Evolutionary conservation across 1,140 invertebrate genomes (phyloP).

Genomic region (Odontomachus brunneus): DNA sequence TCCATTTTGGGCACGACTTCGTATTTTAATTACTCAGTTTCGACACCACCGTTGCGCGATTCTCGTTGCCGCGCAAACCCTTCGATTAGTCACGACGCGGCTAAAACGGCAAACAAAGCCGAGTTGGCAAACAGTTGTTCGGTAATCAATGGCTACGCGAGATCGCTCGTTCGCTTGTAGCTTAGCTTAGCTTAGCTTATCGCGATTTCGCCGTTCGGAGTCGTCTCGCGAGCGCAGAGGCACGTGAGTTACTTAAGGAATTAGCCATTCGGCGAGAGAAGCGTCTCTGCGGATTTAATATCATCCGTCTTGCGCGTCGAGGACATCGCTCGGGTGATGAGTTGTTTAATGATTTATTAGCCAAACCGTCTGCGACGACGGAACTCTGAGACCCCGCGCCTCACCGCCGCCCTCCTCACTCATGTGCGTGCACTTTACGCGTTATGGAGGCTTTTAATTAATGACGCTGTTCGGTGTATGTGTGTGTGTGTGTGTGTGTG

Average conservation of each 20-base stretch:
- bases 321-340: conserved; percentile 32
- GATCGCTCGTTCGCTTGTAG: conserved; percentile 23
- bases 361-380: conserved; percentile 26
- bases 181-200: conserved; percentile 6
- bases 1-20: too few relatives aligned
- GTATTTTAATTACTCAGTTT: too few relatives aligned
- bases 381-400: not conserved
- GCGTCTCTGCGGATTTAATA: conserved; percentile 57
- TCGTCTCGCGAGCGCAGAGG: conserved; percentile 23
- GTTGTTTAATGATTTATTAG: conserved; percentile 65
- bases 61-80: not conserved
- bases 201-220: conserved; percentile 26
- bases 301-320: conserved; percentile 52
- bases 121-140: conserved; percentile 21
- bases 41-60: too few relatives aligned
- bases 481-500: too few relatives aligned
- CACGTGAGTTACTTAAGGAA: conserved; percentile 47
- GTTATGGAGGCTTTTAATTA: conserved; percentile 28
- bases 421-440: not conserved
- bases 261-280: conserved; percentile 42
- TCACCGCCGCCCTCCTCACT: not conserved
- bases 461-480: not conserved
- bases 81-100: not conserved
- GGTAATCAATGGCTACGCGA: conserved; percentile 3
- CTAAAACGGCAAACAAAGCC: not conserved